phyloP scores from a whole-genome alignment of 2,888 invertebrate genomes.

The Mythimna loreyi region DNA sequence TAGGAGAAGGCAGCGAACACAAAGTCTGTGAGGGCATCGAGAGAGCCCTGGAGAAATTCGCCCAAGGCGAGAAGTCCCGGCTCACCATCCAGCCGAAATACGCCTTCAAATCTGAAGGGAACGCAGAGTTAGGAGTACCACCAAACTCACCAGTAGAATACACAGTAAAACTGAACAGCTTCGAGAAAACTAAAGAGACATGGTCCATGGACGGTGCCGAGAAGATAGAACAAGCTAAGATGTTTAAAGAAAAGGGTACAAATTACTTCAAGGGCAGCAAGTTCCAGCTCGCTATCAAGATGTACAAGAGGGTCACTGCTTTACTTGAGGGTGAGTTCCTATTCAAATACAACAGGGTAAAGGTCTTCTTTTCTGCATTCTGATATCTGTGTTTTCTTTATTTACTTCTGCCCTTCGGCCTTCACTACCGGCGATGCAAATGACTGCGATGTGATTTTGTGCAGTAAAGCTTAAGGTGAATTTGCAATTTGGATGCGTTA shows the following conservation, averaged over 20 bases:
- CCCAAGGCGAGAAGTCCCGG: constrained; percentile 94
- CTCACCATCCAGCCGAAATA: constrained; percentile 94
- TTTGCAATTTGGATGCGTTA: too few relatives aligned
- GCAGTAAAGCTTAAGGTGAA: too few relatives aligned
- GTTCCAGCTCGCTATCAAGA: constrained; percentile 94
- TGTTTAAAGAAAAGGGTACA: constrained; percentile 97
- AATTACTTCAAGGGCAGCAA: constrained; percentile 96
- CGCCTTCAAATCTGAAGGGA: constrained; percentile 95
- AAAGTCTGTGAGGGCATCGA: constrained; percentile 96
- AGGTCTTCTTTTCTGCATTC: too few relatives aligned
- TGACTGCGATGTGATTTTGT: too few relatives aligned
- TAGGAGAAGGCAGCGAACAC: constrained; percentile 96
- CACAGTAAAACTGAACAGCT: constrained; percentile 94
- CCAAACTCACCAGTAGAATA: constrained; percentile 95
- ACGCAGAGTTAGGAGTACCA: constrained; percentile 93
- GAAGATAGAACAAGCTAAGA: constrained; percentile 95
- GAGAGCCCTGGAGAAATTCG: constrained; percentile 95
- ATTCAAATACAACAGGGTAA: neutral
- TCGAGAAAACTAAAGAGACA: constrained; percentile 95
- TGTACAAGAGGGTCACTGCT: constrained; percentile 95
- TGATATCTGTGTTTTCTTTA: too few relatives aligned
- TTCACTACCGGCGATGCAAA: too few relatives aligned
- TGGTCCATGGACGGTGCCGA: constrained; percentile 96
- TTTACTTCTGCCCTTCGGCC: too few relatives aligned
- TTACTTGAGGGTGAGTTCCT: constrained; percentile 89